Evolutionary conservation across 2,113 vertebrate species (phyloP).

Genomic region (Cranoglanis bouderius): DNA sequence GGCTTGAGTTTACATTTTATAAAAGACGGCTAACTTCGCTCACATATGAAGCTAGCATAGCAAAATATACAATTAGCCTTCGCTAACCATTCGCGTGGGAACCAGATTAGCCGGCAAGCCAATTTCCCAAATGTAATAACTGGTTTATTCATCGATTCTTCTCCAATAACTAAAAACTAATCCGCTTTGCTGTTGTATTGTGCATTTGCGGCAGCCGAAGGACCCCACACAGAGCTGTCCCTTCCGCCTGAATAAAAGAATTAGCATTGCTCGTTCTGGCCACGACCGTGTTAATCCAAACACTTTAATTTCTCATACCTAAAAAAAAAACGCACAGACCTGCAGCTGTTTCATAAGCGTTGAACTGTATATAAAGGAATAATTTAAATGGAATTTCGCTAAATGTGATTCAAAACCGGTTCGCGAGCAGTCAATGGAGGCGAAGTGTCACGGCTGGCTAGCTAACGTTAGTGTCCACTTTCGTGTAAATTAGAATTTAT

Average conservation of each 20-base stretch:
- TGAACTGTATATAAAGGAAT: neutral
- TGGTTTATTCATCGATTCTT: too few relatives aligned
- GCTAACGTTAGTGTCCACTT: neutral
- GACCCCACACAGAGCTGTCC: conserved; percentile 16
- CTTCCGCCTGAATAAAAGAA: conserved; percentile 14
- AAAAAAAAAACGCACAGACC: neutral
- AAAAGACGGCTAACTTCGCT: neutral
- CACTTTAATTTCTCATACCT: neutral
- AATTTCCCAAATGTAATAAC: neutral
- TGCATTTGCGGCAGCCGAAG: neutral
- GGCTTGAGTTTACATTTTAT: neutral
- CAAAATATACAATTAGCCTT: neutral
- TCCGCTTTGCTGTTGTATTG: neutral
- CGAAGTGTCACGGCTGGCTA: neutral
- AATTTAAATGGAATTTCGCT: neutral
- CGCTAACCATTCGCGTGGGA: neutral
- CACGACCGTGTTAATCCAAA: too few relatives aligned
- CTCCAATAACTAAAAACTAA: neutral
- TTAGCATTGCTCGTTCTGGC: neutral
- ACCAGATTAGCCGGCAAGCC: neutral
- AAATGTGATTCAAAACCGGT: neutral
- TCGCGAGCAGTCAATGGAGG: neutral
- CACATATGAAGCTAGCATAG: neutral
- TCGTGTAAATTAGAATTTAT: too few relatives aligned
- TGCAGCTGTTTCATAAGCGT: neutral